These are phyloP conservation scores for Cynoglossus semilaevis DNA, from an alignment of 2,113 vertebrate species.

Conservation along the genomic window DNA sequence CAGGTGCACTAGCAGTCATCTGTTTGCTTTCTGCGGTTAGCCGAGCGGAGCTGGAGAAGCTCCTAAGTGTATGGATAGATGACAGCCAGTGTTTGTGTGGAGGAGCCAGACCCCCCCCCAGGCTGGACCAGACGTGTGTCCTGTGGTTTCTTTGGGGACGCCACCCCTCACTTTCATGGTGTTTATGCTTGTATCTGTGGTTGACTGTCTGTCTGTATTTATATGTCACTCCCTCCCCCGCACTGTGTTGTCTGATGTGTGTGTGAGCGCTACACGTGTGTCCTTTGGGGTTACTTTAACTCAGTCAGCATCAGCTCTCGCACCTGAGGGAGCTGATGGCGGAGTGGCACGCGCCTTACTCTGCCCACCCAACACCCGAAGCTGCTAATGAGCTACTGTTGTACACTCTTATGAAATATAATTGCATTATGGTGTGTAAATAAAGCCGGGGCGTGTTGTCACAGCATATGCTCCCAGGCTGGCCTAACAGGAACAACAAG, in stretches of 20 bases:
- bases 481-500: slow-evolving; percentile 88
- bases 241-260: slow-evolving; percentile 34
- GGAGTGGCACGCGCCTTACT: slow-evolving; percentile 70
- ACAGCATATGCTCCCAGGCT: slow-evolving; percentile 86
- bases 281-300: slow-evolving; percentile 62
- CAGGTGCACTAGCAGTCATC: slow-evolving; percentile 61
- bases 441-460: slow-evolving; percentile 93
- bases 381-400: slow-evolving; percentile 96
- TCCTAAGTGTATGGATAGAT: slow-evolving; percentile 48
- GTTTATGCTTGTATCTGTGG: slow-evolving; percentile 55
- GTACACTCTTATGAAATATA: slow-evolving; percentile 96
- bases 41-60: slow-evolving; percentile 30
- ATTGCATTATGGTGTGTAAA: slow-evolving; percentile 94
- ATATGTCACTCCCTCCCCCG: slow-evolving; percentile 10
- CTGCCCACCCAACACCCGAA: slow-evolving; percentile 79
- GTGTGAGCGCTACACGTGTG: slow-evolving; percentile 18
- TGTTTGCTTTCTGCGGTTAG: slow-evolving; percentile 69
- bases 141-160: slow-evolving; percentile 64
- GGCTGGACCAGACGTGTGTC: slow-evolving; percentile 51
- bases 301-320: slow-evolving; percentile 70
- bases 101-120: slow-evolving; percentile 14
- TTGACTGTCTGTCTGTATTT: slow-evolving; percentile 42
- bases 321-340: slow-evolving; percentile 74
- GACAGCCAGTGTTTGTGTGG: slow-evolving; percentile 48
- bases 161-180: slow-evolving; percentile 36